Evolutionary conservation across 30 jellyfish, hydroid and myxozoan genomes (phyloP).

Genomic region (Turritopsis dohrnii): DNA sequence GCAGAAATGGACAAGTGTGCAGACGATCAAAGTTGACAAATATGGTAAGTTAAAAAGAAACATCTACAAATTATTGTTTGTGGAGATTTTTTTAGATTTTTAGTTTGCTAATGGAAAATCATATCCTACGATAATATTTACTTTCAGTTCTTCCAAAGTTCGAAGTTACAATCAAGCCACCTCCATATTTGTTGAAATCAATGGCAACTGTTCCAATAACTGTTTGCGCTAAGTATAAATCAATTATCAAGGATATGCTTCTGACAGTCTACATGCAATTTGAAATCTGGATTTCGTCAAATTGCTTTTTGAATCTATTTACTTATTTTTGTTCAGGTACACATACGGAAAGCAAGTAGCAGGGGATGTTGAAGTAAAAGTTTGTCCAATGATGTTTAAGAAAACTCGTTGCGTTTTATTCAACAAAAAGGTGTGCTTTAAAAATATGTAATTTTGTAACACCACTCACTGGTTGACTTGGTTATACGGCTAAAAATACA

Average conservation of each 20-base stretch:
- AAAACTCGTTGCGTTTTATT: background rate
- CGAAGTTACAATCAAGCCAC: conserved; percentile 65
- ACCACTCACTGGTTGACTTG: too few species aligned
- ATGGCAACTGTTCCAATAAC: conserved; percentile 23
- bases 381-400: conserved; percentile 12
- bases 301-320: background rate
- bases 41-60: background rate
- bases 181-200: conserved; percentile 54
- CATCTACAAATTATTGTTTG: background rate
- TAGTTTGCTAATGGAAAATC: background rate
- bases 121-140: background rate
- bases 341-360: conserved; percentile 67
- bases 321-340: conserved; percentile 25
- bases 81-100: background rate
- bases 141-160: conserved; percentile 70
- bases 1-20: background rate
- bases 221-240: conserved; percentile 67
- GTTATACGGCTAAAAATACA: too few species aligned
- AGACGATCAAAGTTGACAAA: background rate
- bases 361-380: conserved; percentile 47
- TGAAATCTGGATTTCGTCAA: background rate
- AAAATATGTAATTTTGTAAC: background rate
- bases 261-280: background rate
- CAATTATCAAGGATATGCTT: background rate
- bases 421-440: background rate